Evolutionary conservation across 2,888 invertebrate genomes (phyloP), one percentile per base, ranked within the genome.

Genomic region (Tetramorium bicarinatum): DNA sequence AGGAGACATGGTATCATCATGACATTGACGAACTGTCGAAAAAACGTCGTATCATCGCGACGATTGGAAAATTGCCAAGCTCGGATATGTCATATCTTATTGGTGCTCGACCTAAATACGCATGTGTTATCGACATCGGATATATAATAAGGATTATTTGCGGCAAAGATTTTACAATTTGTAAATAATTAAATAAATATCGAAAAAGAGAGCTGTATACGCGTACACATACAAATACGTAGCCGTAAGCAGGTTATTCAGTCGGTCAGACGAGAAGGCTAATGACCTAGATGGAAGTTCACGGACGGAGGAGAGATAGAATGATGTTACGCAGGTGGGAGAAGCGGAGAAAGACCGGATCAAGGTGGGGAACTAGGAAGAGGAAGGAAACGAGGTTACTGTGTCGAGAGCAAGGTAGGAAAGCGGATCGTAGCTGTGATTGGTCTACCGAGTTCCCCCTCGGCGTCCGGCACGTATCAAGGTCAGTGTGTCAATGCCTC

Each of bases 401-500:
- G 86, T 89, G 85, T 76, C 89, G 79, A 54, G 66, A 49, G 79
- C 71, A 75, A 86, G 82, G 85, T 87, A 87, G 87, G 88, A 87
- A 87, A 87, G 72, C 76, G 66, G 77, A 64, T 69, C 77, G 85
- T 59, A 64, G 54, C n/a, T 67, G 38, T 64, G 76, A 92, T 91
- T 93, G 92, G 92, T 67, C 75, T 69, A 54, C 66, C 72, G 67
- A 29, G 71, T 80, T 86, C 89, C 87, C 86, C 87, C 89, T 87
- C 84, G 87, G 49, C 79, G 75, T 41, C 44, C 84, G 62, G 47
- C 74, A 62, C 38, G 67, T 85, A 94, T 93, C 91, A 93, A 92
- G 94, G 94, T 93, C 89, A 94, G 92, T 94, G 91, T 91, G 94
- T 93, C 94, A 91, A 89, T 93, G 90, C 90, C 93, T 93, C 87